Percentiles rank a stretch among this genome's conserved stretches.
Conservation (phyloP, 2,888 invertebrate genomes). For the Stenichneumon culpator region DNA sequence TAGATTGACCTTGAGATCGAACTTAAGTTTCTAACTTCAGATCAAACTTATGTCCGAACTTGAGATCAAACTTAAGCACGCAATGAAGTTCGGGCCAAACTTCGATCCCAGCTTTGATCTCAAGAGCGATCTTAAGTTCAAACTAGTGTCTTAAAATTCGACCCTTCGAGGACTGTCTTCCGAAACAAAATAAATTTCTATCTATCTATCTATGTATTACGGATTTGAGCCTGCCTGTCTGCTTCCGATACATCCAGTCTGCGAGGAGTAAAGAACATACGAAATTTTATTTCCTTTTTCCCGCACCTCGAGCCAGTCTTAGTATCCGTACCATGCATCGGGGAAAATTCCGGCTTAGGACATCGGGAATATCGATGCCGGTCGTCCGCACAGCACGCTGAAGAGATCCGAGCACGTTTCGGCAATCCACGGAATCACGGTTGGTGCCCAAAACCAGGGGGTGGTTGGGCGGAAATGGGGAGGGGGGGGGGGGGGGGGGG, state of each 20-base stretch:
- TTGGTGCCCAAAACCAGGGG: conserved; percentile 25
- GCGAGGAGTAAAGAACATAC: background rate
- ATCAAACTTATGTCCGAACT: no score
- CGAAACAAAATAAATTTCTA: background rate
- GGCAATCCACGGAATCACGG: conserved; percentile 56
- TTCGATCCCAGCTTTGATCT: no score
- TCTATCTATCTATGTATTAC: background rate
- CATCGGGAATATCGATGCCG: conserved; percentile 65
- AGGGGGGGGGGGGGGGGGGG: background rate
- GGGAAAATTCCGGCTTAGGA: conserved; percentile 47
- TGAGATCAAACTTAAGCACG: no score
- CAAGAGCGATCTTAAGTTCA: no score
- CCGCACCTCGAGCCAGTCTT: background rate
- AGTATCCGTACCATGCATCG: conserved; percentile 9
- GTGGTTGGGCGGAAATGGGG: background rate
- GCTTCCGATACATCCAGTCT: background rate
- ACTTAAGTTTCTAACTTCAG: no score
- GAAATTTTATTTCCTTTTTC: background rate
- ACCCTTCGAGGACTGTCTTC: no score
- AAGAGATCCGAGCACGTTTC: conserved; percentile 64
- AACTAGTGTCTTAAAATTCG: no score
- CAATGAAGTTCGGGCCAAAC: no score
- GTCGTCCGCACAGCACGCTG: conserved; percentile 31
- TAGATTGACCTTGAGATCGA: no score
- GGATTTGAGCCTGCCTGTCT: background rate